Conservation (phyloP, 2,113 vertebrate species). For the Nesoenas mayeri region DNA sequence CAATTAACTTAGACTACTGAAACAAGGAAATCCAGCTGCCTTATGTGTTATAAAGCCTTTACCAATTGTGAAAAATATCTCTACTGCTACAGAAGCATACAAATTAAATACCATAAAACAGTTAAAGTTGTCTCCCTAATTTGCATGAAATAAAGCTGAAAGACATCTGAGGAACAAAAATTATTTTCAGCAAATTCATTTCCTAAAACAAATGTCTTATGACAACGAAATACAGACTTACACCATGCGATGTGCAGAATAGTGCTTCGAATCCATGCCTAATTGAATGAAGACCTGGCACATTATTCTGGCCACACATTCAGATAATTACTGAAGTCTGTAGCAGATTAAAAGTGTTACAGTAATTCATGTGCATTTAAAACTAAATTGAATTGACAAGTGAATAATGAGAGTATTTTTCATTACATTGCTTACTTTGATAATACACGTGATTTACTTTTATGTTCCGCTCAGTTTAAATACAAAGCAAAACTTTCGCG, state of each 20-base stretch:
- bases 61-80: background rate
- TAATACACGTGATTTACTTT: background rate
- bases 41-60: background rate
- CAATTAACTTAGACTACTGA: background rate
- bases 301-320: background rate
- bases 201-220: background rate
- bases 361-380: background rate
- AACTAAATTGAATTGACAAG: background rate
- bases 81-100: background rate
- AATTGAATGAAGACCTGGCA: background rate
- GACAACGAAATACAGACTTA: background rate
- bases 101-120: background rate
- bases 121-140: background rate
- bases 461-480: background rate
- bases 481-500: background rate
- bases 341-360: background rate
- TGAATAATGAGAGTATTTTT: background rate
- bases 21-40: background rate
- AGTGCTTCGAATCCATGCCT: background rate
- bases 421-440: background rate
- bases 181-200: background rate
- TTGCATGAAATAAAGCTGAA: background rate
- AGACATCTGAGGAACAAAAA: background rate
- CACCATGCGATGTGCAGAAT: background rate
- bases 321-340: background rate